Percentiles rank a stretch among this genome's conserved stretches.
Conservation (phyloP, 2,113 vertebrate genomes). For the Edolisoma coerulescens region DNA sequence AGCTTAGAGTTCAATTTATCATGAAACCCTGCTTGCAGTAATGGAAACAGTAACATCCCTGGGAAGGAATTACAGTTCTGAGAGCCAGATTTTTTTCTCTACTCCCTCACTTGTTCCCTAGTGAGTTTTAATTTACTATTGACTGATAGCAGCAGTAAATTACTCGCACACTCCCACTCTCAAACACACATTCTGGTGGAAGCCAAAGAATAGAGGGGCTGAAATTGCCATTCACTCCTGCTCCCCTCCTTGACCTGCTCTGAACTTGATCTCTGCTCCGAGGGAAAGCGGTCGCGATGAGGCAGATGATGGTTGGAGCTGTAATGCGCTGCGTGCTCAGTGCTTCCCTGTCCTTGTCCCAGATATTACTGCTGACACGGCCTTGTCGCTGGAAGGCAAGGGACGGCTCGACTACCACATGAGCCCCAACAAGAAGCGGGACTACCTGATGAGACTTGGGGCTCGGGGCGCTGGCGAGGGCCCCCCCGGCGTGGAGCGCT, state of each 20-base stretch:
- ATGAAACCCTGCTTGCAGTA: constrained; percentile 35
- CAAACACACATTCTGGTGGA: not conserved
- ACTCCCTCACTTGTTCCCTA: constrained; percentile 50
- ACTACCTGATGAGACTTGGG: constrained; percentile 76
- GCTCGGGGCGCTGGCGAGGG: constrained; percentile 28
- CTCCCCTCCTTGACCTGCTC: not conserved
- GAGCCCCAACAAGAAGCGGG: constrained; percentile 83
- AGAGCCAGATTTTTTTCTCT: constrained; percentile 43
- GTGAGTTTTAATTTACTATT: constrained; percentile 55
- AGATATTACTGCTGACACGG: constrained; percentile 90
- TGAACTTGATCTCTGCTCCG: not conserved
- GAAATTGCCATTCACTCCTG: not conserved
- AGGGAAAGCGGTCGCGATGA: not conserved
- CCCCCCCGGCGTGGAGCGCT: constrained; percentile 40
- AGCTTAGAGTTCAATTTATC: constrained; percentile 54
- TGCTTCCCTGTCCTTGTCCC: not conserved
- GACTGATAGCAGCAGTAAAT: constrained; percentile 57
- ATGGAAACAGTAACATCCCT: constrained; percentile 63
- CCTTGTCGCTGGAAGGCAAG: constrained; percentile 88
- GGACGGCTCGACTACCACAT: constrained; percentile 89
- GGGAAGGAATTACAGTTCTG: constrained; percentile 46
- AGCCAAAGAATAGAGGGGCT: not conserved
- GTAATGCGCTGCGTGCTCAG: fast-evolving
- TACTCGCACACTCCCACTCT: constrained; percentile 50
- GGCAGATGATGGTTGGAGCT: not conserved